Evolutionary conservation across 2,797 vertebrate species (phyloP).

Genomic region (Champsocephalus esox): DNA sequence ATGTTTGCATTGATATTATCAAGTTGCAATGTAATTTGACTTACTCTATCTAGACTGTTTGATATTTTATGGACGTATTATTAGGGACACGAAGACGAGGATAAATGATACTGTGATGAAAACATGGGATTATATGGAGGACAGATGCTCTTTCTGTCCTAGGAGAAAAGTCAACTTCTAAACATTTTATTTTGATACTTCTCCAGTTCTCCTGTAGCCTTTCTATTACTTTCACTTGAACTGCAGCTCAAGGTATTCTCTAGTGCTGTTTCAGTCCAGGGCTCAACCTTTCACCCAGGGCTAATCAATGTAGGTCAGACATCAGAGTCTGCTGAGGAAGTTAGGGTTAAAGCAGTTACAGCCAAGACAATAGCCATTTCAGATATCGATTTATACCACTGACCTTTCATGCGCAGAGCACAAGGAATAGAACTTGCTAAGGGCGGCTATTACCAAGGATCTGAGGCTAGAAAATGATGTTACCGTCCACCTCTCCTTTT

Average conservation of each 20-base stretch:
- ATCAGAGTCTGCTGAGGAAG: constrained; percentile 42
- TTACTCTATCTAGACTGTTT: constrained; percentile 29
- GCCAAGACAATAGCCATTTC: constrained; percentile 59
- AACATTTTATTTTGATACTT: constrained; percentile 10
- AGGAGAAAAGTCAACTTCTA: not conserved
- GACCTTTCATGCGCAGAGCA: constrained; percentile 65
- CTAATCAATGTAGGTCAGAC: constrained; percentile 63
- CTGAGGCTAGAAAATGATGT: constrained; percentile 54
- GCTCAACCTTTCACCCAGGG: constrained; percentile 49
- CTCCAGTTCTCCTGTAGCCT: constrained; percentile 6
- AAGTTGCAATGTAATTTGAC: constrained; percentile 30
- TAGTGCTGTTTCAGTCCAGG: constrained; percentile 39
- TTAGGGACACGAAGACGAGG: not conserved
- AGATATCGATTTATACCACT: constrained; percentile 70
- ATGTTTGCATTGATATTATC: constrained; percentile 45
- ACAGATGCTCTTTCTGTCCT: not conserved
- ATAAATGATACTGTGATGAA: not conserved
- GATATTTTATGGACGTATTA: not conserved
- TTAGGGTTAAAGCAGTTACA: constrained; percentile 55
- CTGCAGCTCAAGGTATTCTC: constrained; percentile 41
- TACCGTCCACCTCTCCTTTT: constrained; percentile 29
- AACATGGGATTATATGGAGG: constrained; percentile 8
- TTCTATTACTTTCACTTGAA: constrained; percentile 18
- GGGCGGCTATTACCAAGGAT: constrained; percentile 37
- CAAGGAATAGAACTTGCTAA: constrained; percentile 55